Percentiles rank a stretch among this genome's conserved stretches.
These are phyloP conservation scores for Harpagoxenus sublaevis DNA, from an alignment of 2,888 invertebrate species.

Conservation along the genomic window DNA sequence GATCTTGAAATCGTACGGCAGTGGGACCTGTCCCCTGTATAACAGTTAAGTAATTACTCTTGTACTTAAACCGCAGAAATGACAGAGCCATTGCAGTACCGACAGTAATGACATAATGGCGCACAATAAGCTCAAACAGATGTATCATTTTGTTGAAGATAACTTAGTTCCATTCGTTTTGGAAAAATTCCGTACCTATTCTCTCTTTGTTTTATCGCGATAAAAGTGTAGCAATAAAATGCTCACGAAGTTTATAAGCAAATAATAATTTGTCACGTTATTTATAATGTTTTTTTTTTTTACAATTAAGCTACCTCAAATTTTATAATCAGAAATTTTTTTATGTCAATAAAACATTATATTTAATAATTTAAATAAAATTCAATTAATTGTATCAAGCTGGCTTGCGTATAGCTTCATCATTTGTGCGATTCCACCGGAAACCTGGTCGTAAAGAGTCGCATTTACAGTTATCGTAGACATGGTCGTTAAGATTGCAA, in stretches of 20 bases:
- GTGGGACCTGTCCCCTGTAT: constrained; percentile 40
- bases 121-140: constrained; percentile 34
- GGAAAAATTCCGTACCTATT: background rate
- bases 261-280: background rate
- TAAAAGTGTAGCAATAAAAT: background rate
- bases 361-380: background rate
- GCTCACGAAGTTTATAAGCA: background rate
- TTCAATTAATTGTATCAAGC: background rate
- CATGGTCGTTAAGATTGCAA: background rate
- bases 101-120: constrained; percentile 46
- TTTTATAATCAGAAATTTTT: background rate
- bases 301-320: background rate
- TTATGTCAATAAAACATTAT: background rate
- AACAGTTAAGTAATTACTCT: constrained; percentile 41
- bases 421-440: constrained; percentile 11
- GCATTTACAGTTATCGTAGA: constrained; percentile 25
- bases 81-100: constrained; percentile 35
- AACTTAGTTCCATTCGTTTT: background rate
- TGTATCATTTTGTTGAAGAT: constrained; percentile 21
- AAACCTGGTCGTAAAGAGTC: constrained; percentile 11
- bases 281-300: background rate
- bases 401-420: constrained; percentile 10
- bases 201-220: background rate
- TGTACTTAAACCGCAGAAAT: constrained; percentile 47
- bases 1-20: constrained; percentile 68